These are phyloP conservation scores for Tethya wilhelma DNA, from an alignment of 37 sponge, comb jelly and placozoan species.

Conservation along the genomic window DNA sequence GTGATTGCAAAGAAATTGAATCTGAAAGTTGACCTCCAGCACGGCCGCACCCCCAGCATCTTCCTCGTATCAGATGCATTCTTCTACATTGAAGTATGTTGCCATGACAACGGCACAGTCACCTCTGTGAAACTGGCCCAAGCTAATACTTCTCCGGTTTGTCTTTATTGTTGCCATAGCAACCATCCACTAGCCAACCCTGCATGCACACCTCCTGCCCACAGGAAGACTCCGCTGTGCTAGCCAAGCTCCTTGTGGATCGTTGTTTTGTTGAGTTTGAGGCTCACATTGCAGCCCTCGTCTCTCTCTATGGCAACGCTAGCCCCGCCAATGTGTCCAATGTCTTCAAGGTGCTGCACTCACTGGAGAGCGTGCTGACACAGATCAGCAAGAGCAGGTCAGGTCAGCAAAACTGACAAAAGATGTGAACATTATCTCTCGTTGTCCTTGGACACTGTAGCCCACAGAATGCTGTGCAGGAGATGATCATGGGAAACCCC, in stretches of 20 bases:
- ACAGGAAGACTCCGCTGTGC: constrained; percentile 29
- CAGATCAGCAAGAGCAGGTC: constrained; percentile 32
- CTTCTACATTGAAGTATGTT: constrained; percentile 41
- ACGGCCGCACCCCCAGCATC: constrained; percentile 5
- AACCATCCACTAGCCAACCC: neutral
- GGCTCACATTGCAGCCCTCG: constrained; percentile 17
- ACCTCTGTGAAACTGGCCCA: constrained; percentile 41
- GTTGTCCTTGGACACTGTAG: neutral
- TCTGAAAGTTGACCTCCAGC: constrained; percentile 45
- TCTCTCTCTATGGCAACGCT: constrained; percentile 2
- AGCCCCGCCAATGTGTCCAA: neutral
- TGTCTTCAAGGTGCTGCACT: constrained; percentile 13
- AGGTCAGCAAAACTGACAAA: neutral
- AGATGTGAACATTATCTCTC: neutral
- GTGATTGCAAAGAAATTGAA: constrained; percentile 6
- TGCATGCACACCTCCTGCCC: neutral
- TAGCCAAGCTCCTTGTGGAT: constrained; percentile 18
- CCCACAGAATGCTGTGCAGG: constrained; percentile 5
- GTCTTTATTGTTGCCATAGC: no score
- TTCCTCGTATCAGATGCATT: constrained; percentile 56
- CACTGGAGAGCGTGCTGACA: constrained; percentile 29
- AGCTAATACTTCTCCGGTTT: neutral
- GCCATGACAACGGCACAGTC: constrained; percentile 31
- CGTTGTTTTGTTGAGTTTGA: constrained; percentile 25
- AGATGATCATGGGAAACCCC: constrained; percentile 46